A percentile compares a stretch with the other conserved stretches of the same genome.
Conservation (phyloP, 1,140 invertebrate genomes). For the Andricus grossulariae region DNA sequence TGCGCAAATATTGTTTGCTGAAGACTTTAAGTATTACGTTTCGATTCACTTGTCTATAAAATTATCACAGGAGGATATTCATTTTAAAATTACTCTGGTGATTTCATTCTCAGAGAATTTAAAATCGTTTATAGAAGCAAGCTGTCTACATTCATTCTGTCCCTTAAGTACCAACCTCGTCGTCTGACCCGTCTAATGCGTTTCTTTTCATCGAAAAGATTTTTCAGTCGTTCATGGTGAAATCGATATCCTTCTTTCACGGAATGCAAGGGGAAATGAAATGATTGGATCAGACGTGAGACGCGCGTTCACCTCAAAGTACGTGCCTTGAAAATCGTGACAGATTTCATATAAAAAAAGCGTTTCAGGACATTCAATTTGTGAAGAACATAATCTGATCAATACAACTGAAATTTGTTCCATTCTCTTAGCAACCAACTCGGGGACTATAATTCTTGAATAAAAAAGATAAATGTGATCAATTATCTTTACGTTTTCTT, state of each 20-base stretch:
- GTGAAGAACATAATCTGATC: too few species aligned
- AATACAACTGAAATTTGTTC: too few species aligned
- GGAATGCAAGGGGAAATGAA: conserved; percentile 51
- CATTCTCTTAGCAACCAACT: too few species aligned
- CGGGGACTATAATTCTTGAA: too few species aligned
- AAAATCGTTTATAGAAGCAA: conserved; percentile 26
- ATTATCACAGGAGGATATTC: not conserved
- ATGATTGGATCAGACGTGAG: conserved; percentile 59
- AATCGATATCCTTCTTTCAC: conserved; percentile 53
- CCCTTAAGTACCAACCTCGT: not conserved
- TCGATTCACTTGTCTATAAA: conserved; percentile 11
- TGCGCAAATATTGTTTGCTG: too few species aligned
- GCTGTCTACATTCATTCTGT: conserved; percentile 19
- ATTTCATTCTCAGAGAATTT: conserved; percentile 13
- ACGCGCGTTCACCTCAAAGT: conserved; percentile 30
- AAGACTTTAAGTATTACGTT: too few species aligned
- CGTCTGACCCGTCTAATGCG: conserved; percentile 41
- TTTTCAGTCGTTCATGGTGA: conserved; percentile 48
- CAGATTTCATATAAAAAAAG: not conserved
- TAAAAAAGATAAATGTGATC: too few species aligned
- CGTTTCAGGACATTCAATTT: not conserved
- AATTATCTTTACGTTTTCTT: too few species aligned
- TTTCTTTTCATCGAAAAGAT: conserved; percentile 46
- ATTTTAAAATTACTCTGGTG: not conserved
- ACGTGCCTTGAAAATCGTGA: conserved; percentile 10